phyloP scores from a whole-genome alignment of 2,888 invertebrate genomes.

The Leptopilina syphax region DNA sequence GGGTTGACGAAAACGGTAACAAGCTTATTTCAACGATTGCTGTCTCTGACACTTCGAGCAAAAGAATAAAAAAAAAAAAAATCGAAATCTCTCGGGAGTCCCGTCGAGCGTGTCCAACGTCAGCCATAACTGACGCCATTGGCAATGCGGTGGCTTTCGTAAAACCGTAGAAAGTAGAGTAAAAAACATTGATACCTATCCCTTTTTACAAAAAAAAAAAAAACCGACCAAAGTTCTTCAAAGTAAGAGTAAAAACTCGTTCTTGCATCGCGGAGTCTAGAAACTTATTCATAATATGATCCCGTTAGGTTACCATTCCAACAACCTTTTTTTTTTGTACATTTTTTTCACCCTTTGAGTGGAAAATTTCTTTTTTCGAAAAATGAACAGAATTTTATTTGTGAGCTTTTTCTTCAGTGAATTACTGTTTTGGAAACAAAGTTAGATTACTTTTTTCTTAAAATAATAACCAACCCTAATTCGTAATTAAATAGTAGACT shows the following conservation, averaged over 20 bases:
- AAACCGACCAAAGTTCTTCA: constrained; percentile 2
- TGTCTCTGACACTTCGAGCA: constrained; percentile 42
- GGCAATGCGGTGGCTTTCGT: constrained; percentile 61
- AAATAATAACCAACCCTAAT: too few relatives aligned
- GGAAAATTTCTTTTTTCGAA: too few relatives aligned
- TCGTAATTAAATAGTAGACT: too few relatives aligned
- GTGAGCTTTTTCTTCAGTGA: too few relatives aligned
- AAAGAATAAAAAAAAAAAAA: constrained; percentile 44
- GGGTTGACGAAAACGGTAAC: constrained; percentile 21
- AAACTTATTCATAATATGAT: constrained; percentile 51
- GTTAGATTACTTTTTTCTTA: too few relatives aligned
- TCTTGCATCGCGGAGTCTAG: constrained; percentile 39
- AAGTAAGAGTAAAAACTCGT: constrained; percentile 38
- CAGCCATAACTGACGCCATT: constrained; percentile 59
- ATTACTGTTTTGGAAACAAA: too few relatives aligned
- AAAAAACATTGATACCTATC: constrained; percentile 45
- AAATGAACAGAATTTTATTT: too few relatives aligned
- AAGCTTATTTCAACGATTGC: constrained; percentile 36
- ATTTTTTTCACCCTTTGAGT: not conserved
- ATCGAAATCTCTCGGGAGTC: constrained; percentile 58
- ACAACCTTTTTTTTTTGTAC: constrained; percentile 46
- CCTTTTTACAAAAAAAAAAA: constrained; percentile 4
- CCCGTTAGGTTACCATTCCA: constrained; percentile 63
- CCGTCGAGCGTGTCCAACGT: constrained; percentile 62
- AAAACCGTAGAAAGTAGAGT: constrained; percentile 68